Base-by-base conservation (phyloP, 1,140 invertebrate species). In the Pogonognathellus flavescens region DNA sequence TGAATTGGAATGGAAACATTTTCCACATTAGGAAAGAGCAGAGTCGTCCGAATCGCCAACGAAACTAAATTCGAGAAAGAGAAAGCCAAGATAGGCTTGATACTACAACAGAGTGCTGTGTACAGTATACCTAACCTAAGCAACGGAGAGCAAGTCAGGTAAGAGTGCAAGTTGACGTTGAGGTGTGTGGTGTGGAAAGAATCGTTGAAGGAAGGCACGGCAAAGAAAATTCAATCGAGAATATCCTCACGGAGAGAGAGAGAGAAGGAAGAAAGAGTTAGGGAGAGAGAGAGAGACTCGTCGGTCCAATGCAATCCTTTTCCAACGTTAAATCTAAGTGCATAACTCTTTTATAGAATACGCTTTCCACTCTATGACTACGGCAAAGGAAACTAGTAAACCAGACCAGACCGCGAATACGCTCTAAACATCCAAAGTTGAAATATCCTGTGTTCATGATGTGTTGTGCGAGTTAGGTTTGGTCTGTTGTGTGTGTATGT, bases 1-100 rank as follows among this genome's bases (percentile, higher is more conserved):
- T 76, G 70, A 76, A 76, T 76, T 76, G 70, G 70, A 76, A 76
- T 76, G 70, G 70, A 76, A 76, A 76, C 70, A 76, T 76, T 76
- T 76, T 76, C 13, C 10, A 50, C 70, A 76, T 76, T 76, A 76
- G 70, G 70, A 49, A 49, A 76, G n/a, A 76, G 70, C 14, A 20
- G 62, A 66, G 22, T 66, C 62, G 62, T 66, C 62, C 62, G 62
- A 66, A 66, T 66, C 10, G 70, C 4, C 9, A 72, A 31, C 31
- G 25, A 50, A 76, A 76, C 70, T 50, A n/a, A 76, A 76, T 50
- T 76, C 14, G 41, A 76, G 41, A 16, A 49, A 76, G 31, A 76
- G 31, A 41, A 76, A 76, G 70, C 41, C 70, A 76, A 66, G 25
- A 25, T 20, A 60, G 59, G 59, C 31, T 41, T 41, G 31, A 41